Evolutionary conservation across 2,113 vertebrate species (phyloP), one percentile per base, ranked within the genome.

Genomic region (Podilymbus podiceps): DNA sequence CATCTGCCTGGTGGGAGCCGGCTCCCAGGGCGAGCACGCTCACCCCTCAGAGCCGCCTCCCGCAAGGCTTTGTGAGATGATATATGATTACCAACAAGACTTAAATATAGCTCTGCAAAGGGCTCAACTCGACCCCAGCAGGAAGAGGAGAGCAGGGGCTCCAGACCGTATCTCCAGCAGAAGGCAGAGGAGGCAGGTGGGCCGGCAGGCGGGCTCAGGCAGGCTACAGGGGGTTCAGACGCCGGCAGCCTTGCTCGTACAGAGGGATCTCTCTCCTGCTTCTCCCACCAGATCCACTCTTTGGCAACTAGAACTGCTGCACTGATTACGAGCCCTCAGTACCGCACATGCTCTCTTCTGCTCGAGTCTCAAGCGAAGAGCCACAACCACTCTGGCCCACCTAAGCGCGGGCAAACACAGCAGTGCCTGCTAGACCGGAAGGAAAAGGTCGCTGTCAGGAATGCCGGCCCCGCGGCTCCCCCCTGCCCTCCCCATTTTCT

Each of bases 131-230:
- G 0, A 1, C 44, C 2, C 0, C 33, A 13, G 46, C 47, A 27
- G 30, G 31, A 46, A 12, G 16, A 18, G 28, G 18, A 35, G 31
- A 58, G 15, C 28, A 31, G 17, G 66, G 35, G 18, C 63, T 21
- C 0, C 1, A 22, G 38, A 6, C 7, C 2, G 0, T n/a, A 8
- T 21, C 31, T 76, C 33, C 35, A 53, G 38, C 33, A 1, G 2
- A 23, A 38, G 62, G 55, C 46, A 14, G 52, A 35, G 13, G 49
- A 13, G 18, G 33, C 24, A 16, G 13, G 38, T 2, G 2, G 58
- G 58, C 3, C 49, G 35, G 47, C 5, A 6, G 8, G 9, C 6
- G 16, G 42, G 22, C 27, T 63, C 20, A 9, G 0, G 3, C 20
- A 4, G n/a, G 60, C 21, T 8, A 7, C 8, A 20, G 53, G 59